Conservation (phyloP, 2,888 invertebrate species). For the Lapara coniferarum region DNA sequence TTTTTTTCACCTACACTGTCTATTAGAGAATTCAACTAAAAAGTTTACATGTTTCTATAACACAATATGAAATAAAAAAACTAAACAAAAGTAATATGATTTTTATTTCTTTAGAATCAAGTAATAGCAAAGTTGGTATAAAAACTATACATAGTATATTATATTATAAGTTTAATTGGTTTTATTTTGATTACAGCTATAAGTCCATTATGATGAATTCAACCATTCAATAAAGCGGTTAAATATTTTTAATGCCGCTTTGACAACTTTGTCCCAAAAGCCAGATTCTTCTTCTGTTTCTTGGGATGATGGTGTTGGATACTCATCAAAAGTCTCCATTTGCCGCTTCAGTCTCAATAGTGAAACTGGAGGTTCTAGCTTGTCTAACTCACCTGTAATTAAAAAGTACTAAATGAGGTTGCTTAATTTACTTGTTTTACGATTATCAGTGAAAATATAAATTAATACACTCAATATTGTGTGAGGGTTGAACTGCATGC, state of each 20-base stretch:
- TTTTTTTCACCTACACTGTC: constrained; percentile 45
- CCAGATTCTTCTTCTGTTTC: constrained; percentile 68
- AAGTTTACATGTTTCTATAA: too few relatives aligned
- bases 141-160: constrained; percentile 2
- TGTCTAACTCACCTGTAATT: constrained; percentile 40
- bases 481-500: too few relatives aligned
- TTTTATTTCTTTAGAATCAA: background rate
- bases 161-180: background rate
- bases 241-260: constrained; percentile 73
- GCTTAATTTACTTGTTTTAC: too few relatives aligned
- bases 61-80: background rate
- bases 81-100: background rate
- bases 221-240: constrained; percentile 76
- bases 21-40: background rate
- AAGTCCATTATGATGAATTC: constrained; percentile 52
- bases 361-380: constrained; percentile 38
- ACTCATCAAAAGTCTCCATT: constrained; percentile 69
- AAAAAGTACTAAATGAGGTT: background rate
- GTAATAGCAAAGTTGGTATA: constrained; percentile 7
- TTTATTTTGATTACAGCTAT: background rate
- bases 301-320: constrained; percentile 52
- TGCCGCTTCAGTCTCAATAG: constrained; percentile 58
- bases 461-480: too few relatives aligned
- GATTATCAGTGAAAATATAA: too few relatives aligned
- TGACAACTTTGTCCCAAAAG: constrained; percentile 76